These are phyloP conservation scores for Andinoacara biseriatus DNA, from an alignment of 2,113 vertebrate genomes.

Conservation along the genomic window DNA sequence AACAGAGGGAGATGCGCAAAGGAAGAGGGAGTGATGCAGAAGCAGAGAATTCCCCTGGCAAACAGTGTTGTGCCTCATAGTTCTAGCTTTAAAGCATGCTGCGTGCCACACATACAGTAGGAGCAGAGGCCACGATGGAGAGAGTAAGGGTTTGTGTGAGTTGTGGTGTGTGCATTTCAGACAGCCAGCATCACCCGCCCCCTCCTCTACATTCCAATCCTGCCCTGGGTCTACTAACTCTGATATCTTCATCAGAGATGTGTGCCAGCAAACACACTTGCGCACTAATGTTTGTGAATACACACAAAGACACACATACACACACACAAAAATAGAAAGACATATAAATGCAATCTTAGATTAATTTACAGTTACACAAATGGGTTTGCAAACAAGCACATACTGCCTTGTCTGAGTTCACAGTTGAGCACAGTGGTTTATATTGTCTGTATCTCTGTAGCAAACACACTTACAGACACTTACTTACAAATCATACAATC, in stretches of 20 bases:
- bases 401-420: neutral
- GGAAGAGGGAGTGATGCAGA: conserved; percentile 43
- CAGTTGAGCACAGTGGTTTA: conserved; percentile 1
- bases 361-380: neutral
- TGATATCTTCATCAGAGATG: conserved; percentile 70
- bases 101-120: conserved; percentile 61
- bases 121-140: conserved; percentile 56
- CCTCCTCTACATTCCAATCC: conserved; percentile 56
- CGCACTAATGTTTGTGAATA: neutral
- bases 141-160: neutral
- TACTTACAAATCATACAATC: conserved; percentile 13
- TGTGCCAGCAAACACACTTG: conserved; percentile 19
- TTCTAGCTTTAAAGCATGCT: conserved; percentile 61
- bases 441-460: neutral
- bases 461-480: conserved; percentile 13
- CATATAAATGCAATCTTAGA: conserved; percentile 11
- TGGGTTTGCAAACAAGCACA: neutral
- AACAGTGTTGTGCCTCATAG: conserved; percentile 52
- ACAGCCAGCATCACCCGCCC: conserved; percentile 16
- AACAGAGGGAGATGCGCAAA: conserved; percentile 38
- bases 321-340: neutral
- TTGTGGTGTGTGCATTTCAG: conserved; percentile 22
- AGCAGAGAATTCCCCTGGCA: conserved; percentile 68
- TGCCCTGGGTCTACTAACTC: conserved; percentile 49
- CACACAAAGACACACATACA: neutral